Base-by-base conservation (phyloP, 2,888 invertebrate genomes). In the Laothoe populi region DNA sequence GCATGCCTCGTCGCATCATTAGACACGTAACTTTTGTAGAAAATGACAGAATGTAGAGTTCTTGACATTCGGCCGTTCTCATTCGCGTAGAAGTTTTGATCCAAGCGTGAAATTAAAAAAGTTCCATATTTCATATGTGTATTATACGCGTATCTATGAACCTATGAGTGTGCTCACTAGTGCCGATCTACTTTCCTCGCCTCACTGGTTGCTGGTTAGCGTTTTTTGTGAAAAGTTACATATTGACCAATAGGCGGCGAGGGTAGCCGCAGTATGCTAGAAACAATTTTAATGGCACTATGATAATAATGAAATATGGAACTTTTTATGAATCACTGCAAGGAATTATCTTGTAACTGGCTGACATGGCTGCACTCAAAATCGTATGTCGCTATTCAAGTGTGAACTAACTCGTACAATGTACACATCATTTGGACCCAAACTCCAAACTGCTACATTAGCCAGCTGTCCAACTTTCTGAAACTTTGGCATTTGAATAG, bases 31-130 rank as follows among this genome's bases (percentile, higher is more conserved):
- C 45, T 57, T 49, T 16, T 60, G 64, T 60, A 65, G 62, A 63
- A 57, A 74, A 68, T 75, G 78, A 77, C 77, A 78, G 70, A 73
- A 69, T 70, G 71, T 65, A 63, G 72, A 77, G 81, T 72, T 81
- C 81, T 79, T 80, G 78, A 78, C 79, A 81, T 76, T 69, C 77
- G 69, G 64, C 70, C 70, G 68, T 72, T 66, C 70, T 71, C 78
- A 71, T 66, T 76, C 79, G 71, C 60, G 73, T 74, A 75, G 77
- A 82, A 86, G 83, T 86, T 81, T 73, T 79, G 84, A 84, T 86
- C 87, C 85, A 82, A 87, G 86, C 90, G 86, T 90, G 86, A 90
- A 88, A 91, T 91, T 89, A 91, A 89, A 91, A 90, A 90, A 90
- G 86, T 88, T 89, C 73, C 78, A 81, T 82, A 81, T 83, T 78